Evolutionary conservation across 2,113 vertebrate species (phyloP).

Genomic region (Nycticryphes semicollaris): DNA sequence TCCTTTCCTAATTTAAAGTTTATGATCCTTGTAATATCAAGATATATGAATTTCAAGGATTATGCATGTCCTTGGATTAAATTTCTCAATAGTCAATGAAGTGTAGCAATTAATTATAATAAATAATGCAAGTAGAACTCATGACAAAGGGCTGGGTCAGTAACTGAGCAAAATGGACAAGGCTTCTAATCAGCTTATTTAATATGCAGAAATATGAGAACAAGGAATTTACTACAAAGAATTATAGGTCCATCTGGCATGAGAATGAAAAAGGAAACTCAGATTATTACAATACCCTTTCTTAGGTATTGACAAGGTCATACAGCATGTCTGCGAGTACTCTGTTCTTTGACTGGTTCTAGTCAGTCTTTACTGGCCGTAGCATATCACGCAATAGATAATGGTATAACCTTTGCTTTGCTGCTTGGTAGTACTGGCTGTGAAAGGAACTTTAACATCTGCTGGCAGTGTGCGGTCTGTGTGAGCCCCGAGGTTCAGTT

Average conservation of each 20-base stretch:
- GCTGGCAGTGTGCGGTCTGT: not conserved
- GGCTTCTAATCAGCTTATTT: constrained; percentile 2
- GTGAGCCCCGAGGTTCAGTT: not conserved
- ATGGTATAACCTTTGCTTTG: not conserved
- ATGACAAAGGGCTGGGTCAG: not conserved
- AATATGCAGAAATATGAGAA: not conserved
- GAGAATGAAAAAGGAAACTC: not conserved
- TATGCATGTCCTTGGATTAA: constrained; percentile 63
- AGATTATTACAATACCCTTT: not conserved
- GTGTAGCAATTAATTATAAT: constrained; percentile 74
- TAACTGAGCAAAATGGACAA: constrained; percentile 31
- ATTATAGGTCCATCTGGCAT: not conserved
- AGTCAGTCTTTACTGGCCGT: not conserved
- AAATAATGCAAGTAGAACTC: constrained; percentile 41
- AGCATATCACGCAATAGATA: not conserved
- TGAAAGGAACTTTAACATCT: not conserved
- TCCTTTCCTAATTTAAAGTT: constrained; percentile 72
- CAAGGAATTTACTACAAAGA: not conserved
- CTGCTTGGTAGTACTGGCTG: not conserved
- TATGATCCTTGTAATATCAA: constrained; percentile 77
- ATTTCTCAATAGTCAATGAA: constrained; percentile 64
- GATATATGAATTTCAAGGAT: constrained; percentile 72
- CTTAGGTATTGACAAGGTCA: not conserved
- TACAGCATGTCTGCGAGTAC: not conserved
- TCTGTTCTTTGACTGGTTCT: not conserved